Base-by-base conservation (phyloP, 1,140 invertebrate species). In the Penaeus chinensis region DNA sequence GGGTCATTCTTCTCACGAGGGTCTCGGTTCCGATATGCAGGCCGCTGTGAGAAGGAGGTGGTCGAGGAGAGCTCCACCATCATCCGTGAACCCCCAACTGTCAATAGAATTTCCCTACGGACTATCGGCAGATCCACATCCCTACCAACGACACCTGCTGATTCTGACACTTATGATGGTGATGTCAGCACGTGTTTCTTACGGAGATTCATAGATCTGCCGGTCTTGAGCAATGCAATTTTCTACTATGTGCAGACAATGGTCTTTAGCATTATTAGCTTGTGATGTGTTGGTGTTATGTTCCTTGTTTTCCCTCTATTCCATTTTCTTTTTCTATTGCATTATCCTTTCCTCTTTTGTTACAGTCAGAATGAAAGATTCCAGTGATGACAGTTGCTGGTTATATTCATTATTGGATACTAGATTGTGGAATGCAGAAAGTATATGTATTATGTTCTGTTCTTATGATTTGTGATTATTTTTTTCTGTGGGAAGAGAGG, bases 1-100 rank as follows among this genome's bases (percentile, higher is more conserved):
- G 97, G 97, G n/a, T 96, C 96, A 19, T 95, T 99, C 90, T 99
- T 99, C 93, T 97, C 96, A 0, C 96, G 96, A 94, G 97, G 97
- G 65, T 98, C 97, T 66, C 98, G 97, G 92, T 98, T 99, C 92
- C 96, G 97, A 90, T 97, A 96, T 92, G 96, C 96, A 80, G 97
- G 97, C 3, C 93, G 97, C 84, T 97, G 97, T 24, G 97, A 98
- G 92, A 94, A 95, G 65, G 97, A 98, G 93, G 96, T 98, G 81
- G 92, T 97, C 78, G 95, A 96, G 91, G 96, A 96, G 65, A 90
- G 90, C 66, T 87, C 90, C 20, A 61, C 83, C 37, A 90, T 90
- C 63, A 24, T 76, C 90, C 79, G 90, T 66, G 91, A 91, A 37
- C 91, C 91, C 19, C 89, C 91, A 11, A 65, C 84, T 10, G 91